These are phyloP conservation scores for Emydura subglobosa DNA, from an alignment of 2,113 vertebrate genomes.

Conservation along the genomic window DNA sequence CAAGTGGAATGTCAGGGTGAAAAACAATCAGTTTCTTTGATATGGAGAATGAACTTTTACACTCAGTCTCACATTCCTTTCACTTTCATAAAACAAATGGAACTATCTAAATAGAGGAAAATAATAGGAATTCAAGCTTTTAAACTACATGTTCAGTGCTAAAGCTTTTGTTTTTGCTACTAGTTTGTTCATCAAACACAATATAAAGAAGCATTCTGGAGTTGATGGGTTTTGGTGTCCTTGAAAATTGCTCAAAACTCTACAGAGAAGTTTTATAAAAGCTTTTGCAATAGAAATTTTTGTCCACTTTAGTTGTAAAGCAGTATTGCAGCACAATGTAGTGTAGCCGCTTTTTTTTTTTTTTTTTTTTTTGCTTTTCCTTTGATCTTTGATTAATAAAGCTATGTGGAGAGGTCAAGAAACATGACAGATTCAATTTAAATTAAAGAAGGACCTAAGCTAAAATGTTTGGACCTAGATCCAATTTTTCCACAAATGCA, in stretches of 20 bases:
- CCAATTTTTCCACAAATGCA: not conserved
- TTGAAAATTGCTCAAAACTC: not conserved
- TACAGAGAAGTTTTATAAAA: not conserved
- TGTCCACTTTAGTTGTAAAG: not conserved
- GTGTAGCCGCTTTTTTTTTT: not conserved
- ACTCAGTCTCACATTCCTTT: not conserved
- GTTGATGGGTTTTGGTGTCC: not conserved
- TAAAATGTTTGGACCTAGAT: not conserved
- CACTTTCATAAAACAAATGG: slow-evolving; percentile 15
- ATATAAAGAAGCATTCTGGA: not conserved
- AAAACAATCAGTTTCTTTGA: slow-evolving; percentile 40
- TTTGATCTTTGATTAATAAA: not conserved
- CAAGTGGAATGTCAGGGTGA: slow-evolving; percentile 38
- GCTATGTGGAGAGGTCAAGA: not conserved
- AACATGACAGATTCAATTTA: not conserved
- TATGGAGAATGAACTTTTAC: slow-evolving; percentile 18
- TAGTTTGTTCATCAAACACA: not conserved
- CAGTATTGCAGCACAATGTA: not conserved
- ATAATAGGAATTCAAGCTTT: not conserved
- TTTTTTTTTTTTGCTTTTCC: not conserved
- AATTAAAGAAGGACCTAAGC: not conserved
- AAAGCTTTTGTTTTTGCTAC: not conserved
- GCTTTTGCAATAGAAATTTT: not conserved
- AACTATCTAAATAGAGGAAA: not conserved
- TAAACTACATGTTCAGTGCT: not conserved